Percentiles rank a stretch among this genome's conserved stretches.
Evolutionary conservation across 1,140 invertebrate species (phyloP).

Genomic region (Ips nitidus): DNA sequence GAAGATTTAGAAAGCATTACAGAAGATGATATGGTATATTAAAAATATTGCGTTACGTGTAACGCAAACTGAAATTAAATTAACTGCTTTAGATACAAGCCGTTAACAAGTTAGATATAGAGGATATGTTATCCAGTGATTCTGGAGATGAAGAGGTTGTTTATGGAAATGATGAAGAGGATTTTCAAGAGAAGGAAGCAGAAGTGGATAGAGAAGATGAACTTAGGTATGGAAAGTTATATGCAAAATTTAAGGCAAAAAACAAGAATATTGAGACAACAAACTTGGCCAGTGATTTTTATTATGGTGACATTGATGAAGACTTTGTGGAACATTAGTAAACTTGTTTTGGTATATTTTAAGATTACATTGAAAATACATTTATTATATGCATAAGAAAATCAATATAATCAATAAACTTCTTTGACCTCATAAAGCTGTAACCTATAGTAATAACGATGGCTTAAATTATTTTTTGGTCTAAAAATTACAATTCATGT

Average conservation of each 20-base stretch:
- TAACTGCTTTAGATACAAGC: constrained; percentile 31
- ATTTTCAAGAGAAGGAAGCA: constrained; percentile 52
- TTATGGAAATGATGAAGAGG: constrained; percentile 50
- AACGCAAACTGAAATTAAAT: neutral
- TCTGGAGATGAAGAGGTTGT: constrained; percentile 53
- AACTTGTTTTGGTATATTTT: constrained; percentile 18
- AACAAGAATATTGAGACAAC: constrained; percentile 45
- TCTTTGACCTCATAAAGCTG: too few relatives aligned
- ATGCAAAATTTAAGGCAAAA: constrained; percentile 59
- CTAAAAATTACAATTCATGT: neutral
- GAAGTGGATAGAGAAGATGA: constrained; percentile 56
- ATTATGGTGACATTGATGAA: constrained; percentile 45
- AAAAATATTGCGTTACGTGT: neutral
- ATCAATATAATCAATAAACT: too few relatives aligned
- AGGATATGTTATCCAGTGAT: constrained; percentile 57
- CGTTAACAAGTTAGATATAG: constrained; percentile 38
- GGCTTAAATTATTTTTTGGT: too few relatives aligned
- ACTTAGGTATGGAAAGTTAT: constrained; percentile 56
- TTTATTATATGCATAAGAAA: too few relatives aligned
- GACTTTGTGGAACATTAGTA: constrained; percentile 28
- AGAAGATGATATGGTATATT: constrained; percentile 56
- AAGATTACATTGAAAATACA: too few relatives aligned
- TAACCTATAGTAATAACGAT: too few relatives aligned
- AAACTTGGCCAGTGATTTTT: constrained; percentile 39
- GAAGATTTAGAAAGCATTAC: constrained; percentile 57